Evolutionary conservation across 1,140 invertebrate genomes (phyloP).

Genomic region (Saxidomus purpurata): DNA sequence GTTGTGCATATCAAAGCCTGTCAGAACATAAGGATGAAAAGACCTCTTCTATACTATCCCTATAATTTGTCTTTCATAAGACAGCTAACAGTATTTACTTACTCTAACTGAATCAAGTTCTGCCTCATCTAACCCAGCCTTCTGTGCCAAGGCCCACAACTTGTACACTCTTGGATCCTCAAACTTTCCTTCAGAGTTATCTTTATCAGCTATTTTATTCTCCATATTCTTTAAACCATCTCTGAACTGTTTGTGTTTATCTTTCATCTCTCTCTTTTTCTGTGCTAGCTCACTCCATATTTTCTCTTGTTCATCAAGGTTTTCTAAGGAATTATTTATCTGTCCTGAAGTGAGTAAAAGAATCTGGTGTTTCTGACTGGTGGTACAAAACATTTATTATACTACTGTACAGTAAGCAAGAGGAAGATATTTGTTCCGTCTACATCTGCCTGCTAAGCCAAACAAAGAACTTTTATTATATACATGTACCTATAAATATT

Average conservation of each 20-base stretch:
- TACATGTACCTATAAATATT: too few relatives aligned
- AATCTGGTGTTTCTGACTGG: too few relatives aligned
- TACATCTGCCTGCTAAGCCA: too few relatives aligned
- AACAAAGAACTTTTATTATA: too few relatives aligned
- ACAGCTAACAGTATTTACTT: too few relatives aligned
- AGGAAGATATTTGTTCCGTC: too few relatives aligned
- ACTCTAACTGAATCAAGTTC: slow-evolving; percentile 95
- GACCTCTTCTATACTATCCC: too few relatives aligned
- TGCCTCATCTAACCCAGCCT: slow-evolving; percentile 92
- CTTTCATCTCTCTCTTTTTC: slow-evolving; percentile 87
- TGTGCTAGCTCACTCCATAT: slow-evolving; percentile 36
- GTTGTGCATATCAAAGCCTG: too few relatives aligned
- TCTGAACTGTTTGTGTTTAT: slow-evolving; percentile 92
- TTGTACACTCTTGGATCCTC: slow-evolving; percentile 95
- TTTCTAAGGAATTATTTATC: slow-evolving; percentile 54
- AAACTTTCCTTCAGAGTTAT: slow-evolving; percentile 91
- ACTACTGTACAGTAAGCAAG: too few relatives aligned
- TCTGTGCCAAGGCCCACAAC: slow-evolving; percentile 93
- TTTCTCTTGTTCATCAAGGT: slow-evolving; percentile 36
- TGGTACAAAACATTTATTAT: too few relatives aligned
- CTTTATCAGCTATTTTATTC: slow-evolving; percentile 91
- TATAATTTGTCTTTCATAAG: too few relatives aligned
- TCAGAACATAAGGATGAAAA: too few relatives aligned
- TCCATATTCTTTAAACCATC: slow-evolving; percentile 93
- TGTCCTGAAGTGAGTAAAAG: slow-evolving; percentile 4